Conservation (phyloP, 1,140 invertebrate species). For the Aricia agestis region DNA sequence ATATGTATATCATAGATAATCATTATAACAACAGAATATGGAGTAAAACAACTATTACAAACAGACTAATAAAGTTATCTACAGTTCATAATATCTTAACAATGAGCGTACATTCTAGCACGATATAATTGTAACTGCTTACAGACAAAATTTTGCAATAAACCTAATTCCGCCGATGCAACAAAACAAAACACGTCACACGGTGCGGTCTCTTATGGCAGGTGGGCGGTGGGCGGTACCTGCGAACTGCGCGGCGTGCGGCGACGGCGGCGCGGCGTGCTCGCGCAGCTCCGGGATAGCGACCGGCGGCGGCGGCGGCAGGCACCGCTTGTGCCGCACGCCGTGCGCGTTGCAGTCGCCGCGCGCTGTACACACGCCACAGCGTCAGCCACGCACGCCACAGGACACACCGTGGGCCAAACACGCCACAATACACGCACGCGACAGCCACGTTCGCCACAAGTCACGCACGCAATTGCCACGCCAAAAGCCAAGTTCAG, state of each 20-base stretch:
- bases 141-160: not conserved
- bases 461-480: conserved; percentile 19
- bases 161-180: conserved; percentile 11
- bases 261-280: conserved; percentile 79
- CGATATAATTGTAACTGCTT: too few relatives aligned
- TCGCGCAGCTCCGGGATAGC: conserved; percentile 91
- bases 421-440: conserved; percentile 18
- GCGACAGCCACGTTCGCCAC: conserved; percentile 11
- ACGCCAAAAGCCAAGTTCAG: too few relatives aligned
- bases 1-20: too few relatives aligned
- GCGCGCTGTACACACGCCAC: conserved; percentile 56
- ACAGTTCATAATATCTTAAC: not conserved
- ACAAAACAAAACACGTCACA: not conserved
- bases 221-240: conserved; percentile 39
- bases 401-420: conserved; percentile 2
- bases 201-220: not conserved
- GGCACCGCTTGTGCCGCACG: conserved; percentile 88
- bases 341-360: conserved; percentile 87
- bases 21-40: too few relatives aligned
- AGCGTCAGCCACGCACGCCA: conserved; percentile 26
- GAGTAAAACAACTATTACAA: too few relatives aligned
- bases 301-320: conserved; percentile 83
- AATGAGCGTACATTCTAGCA: not conserved
- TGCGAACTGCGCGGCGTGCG: conserved; percentile 55
- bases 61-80: too few relatives aligned